Percentiles rank a stretch among this genome's conserved stretches.
Evolutionary conservation across 2,888 invertebrate species (phyloP).

Genomic region (Strigamia maritima): DNA sequence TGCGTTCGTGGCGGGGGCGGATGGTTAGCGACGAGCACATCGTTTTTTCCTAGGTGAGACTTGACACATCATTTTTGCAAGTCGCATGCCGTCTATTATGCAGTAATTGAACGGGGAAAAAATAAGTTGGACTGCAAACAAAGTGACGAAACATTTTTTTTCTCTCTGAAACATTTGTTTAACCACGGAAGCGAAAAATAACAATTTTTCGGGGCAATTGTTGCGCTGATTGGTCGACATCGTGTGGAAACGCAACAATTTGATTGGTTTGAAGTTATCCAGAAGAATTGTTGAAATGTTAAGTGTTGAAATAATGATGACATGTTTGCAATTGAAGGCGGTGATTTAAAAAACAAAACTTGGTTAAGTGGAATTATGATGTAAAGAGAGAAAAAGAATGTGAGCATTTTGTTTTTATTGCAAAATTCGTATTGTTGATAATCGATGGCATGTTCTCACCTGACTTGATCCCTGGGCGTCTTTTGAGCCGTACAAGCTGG

Average conservation of each 20-base stretch:
- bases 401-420: not conserved
- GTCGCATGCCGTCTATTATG: not conserved
- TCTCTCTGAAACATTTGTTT: not conserved
- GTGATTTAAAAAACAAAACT: not conserved
- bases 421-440: conserved; percentile 2
- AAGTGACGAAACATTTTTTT: not conserved
- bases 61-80: not conserved
- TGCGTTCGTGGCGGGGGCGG: conserved; percentile 12
- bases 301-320: not conserved
- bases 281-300: conserved; percentile 4
- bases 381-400: not conserved
- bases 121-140: not conserved
- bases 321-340: not conserved
- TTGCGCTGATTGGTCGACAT: not conserved
- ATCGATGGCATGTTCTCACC: not conserved
- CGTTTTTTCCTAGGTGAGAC: not conserved
- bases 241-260: no score
- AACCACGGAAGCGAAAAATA: not conserved
- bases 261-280: not conserved
- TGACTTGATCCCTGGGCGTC: not conserved
- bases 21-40: not conserved
- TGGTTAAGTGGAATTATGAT: not conserved
- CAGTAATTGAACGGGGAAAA: not conserved
- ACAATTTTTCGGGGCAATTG: not conserved
- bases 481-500: not conserved